A percentile compares a stretch with the other conserved stretches of the same genome.
phyloP scores from a whole-genome alignment of 1,140 invertebrate genomes.

The Pentalonia nigronervosa region DNA sequence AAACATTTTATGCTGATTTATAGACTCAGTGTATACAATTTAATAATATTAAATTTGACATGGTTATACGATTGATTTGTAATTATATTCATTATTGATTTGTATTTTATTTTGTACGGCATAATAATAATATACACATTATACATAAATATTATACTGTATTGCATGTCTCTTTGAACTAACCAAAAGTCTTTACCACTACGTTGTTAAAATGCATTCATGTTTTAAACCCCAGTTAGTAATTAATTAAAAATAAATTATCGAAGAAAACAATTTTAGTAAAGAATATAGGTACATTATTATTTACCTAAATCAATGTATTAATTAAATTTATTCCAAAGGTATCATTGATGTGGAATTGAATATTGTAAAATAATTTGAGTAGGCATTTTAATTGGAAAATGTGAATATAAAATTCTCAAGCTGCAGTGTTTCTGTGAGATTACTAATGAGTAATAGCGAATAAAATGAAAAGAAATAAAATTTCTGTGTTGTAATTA shows the following conservation, averaged over 20 bases:
- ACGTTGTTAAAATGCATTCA: neutral
- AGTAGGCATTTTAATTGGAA: neutral
- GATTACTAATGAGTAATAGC: neutral
- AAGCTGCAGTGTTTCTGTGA: neutral
- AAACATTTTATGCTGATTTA: neutral
- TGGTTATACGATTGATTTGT: neutral
- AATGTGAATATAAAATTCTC: neutral
- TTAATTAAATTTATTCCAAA: neutral
- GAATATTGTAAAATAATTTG: neutral
- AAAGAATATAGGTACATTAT: neutral
- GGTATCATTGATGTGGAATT: neutral
- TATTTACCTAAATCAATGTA: neutral
- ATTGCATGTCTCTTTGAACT: neutral
- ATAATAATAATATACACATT: too few species aligned
- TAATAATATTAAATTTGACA: neutral
- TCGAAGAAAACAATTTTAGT: neutral
- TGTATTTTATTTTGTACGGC: neutral
- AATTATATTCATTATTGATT: neutral
- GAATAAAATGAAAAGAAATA: neutral
- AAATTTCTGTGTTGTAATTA: neutral
- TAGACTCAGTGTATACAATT: neutral
- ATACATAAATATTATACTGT: neutral
- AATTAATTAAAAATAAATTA: neutral
- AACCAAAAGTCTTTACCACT: neutral
- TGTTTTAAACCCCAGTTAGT: neutral